A percentile compares a stretch with the other conserved stretches of the same genome.
phyloP scores from a whole-genome alignment of 2,797 vertebrate genomes.

The Microhierax caerulescens region DNA sequence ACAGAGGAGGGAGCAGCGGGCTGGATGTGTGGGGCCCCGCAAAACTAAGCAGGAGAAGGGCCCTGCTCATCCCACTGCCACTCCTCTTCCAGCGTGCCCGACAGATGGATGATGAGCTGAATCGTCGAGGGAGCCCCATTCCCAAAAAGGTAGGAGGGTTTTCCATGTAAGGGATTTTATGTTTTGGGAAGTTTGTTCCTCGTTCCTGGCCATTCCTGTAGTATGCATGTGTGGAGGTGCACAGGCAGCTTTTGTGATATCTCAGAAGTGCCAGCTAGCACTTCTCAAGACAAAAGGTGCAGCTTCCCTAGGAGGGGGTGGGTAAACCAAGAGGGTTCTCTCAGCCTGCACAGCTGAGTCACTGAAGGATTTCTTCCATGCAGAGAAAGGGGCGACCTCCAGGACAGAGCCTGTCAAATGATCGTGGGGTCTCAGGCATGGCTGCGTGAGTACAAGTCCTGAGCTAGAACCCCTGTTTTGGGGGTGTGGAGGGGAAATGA shows the following conservation, averaged over 20 bases:
- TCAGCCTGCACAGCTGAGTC: no score
- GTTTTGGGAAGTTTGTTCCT: not conserved
- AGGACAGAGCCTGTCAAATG: slow-evolving; percentile 75
- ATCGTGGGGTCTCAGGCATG: slow-evolving; percentile 77
- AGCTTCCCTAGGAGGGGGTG: not conserved
- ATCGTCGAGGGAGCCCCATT: slow-evolving; percentile 85
- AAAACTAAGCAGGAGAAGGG: not conserved
- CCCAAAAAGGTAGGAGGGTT: slow-evolving; percentile 85
- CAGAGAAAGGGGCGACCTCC: slow-evolving; percentile 92
- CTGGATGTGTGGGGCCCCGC: not conserved
- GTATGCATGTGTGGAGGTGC: accelerated
- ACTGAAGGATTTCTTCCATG: not conserved
- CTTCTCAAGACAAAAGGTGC: not conserved
- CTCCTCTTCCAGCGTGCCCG: slow-evolving; percentile 78
- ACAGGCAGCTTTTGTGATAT: not conserved
- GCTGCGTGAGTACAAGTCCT: slow-evolving; percentile 81
- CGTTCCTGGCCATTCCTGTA: not conserved
- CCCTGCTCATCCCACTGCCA: not conserved
- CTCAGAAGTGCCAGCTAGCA: accelerated
- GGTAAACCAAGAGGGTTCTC: not conserved
- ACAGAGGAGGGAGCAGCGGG: accelerated
- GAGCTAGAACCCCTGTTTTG: not conserved
- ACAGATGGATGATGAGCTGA: slow-evolving; percentile 84
- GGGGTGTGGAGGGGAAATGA: no score
- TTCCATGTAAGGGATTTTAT: not conserved